Evolutionary conservation across 1,140 invertebrate genomes (phyloP).

Genomic region (Cydia splendana): DNA sequence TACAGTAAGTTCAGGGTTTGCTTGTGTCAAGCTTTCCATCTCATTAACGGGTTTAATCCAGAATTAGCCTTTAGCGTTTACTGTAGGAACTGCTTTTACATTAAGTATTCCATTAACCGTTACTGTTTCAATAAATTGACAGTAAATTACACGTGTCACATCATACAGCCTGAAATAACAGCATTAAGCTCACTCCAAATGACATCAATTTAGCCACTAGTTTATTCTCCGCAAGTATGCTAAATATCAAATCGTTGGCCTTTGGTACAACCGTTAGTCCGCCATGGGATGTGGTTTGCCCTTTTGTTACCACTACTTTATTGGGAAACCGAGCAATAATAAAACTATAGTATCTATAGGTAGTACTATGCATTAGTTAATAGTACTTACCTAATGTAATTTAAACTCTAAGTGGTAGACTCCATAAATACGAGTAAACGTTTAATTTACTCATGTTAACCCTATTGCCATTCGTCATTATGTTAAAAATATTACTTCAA

Average conservation of each 20-base stretch:
- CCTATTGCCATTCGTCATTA: too few relatives aligned
- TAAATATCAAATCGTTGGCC: slow-evolving; percentile 30
- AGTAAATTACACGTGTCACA: slow-evolving; percentile 7
- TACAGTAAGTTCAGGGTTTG: background rate
- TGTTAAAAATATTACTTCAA: too few relatives aligned
- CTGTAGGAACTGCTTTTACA: too few relatives aligned
- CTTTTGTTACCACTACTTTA: slow-evolving; percentile 14
- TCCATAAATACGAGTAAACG: too few relatives aligned
- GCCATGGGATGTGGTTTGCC: slow-evolving; percentile 13
- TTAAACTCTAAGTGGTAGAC: too few relatives aligned
- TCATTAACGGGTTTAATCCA: background rate
- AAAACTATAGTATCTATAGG: background rate
- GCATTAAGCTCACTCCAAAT: background rate
- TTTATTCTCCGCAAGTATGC: slow-evolving; percentile 4
- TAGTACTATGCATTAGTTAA: too few relatives aligned
- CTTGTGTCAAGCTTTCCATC: too few relatives aligned
- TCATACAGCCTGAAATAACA: background rate
- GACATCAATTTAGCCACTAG: slow-evolving; percentile 16
- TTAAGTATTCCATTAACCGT: background rate
- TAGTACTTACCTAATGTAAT: too few relatives aligned
- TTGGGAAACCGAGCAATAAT: slow-evolving; percentile 5
- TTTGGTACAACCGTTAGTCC: background rate
- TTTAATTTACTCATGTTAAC: too few relatives aligned
- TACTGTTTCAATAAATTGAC: background rate
- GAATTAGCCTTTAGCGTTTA: background rate